phyloP scores from a whole-genome alignment of 2,113 vertebrate species.

The Columba livia region DNA sequence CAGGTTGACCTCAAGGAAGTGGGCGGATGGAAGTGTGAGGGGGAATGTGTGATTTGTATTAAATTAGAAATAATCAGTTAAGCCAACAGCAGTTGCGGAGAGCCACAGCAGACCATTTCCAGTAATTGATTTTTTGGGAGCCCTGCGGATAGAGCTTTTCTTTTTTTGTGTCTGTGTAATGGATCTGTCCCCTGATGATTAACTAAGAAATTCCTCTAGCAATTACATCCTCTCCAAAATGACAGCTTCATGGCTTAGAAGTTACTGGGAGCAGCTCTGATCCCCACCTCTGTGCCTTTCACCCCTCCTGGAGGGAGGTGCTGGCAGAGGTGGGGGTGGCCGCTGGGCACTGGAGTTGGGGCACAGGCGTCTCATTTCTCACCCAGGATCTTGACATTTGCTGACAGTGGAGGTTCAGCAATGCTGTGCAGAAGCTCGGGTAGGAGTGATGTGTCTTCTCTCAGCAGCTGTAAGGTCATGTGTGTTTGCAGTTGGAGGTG shows the following conservation, averaged over 20 bases:
- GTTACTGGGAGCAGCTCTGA: conserved; percentile 21
- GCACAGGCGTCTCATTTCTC: fast-evolving
- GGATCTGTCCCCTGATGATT: conserved; percentile 57
- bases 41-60: conserved; percentile 4
- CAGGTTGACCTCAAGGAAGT: neutral
- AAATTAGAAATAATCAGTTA: conserved; percentile 64
- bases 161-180: conserved; percentile 9
- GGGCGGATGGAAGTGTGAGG: neutral
- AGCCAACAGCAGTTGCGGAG: conserved; percentile 16
- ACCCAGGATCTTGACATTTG: fast-evolving
- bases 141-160: neutral
- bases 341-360: neutral
- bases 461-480: fast-evolving
- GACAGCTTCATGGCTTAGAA: conserved; percentile 41
- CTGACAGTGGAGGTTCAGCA: fast-evolving
- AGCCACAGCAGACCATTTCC: conserved; percentile 37
- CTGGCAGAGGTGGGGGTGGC: neutral
- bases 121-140: conserved; percentile 62
- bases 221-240: conserved; percentile 53
- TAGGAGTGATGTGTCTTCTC: neutral
- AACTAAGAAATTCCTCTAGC: conserved; percentile 60
- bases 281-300: neutral
- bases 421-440: neutral
- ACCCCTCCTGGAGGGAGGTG: neutral
- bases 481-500: neutral